Percentiles rank a stretch among this genome's conserved stretches.
These are phyloP conservation scores for Arctia plantaginis DNA, from an alignment of 2,888 invertebrate species.

Conservation along the genomic window DNA sequence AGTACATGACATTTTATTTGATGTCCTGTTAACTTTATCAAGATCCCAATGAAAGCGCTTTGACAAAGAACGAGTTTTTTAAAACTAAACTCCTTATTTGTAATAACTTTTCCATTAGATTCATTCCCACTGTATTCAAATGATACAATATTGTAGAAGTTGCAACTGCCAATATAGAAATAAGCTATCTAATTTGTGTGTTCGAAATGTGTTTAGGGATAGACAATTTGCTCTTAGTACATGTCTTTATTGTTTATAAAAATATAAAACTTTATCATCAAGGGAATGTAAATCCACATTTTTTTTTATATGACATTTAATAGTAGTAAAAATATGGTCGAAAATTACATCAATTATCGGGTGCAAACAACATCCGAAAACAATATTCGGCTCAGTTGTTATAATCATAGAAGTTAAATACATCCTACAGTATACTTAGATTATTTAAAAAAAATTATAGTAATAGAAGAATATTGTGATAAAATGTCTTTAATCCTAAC, in stretches of 20 bases:
- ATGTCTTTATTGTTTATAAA: not conserved
- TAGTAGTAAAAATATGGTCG: not conserved
- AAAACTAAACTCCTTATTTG: too few species aligned
- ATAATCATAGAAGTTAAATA: not conserved
- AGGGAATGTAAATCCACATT: not conserved
- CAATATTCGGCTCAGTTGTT: not conserved
- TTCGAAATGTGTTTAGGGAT: not conserved
- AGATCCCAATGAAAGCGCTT: not conserved
- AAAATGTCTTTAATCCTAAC: not conserved
- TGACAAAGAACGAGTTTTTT: too few species aligned
- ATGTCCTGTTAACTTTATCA: too few species aligned
- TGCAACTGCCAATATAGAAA: too few species aligned
- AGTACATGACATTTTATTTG: too few species aligned
- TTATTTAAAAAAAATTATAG: not conserved
- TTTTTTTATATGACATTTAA: not conserved
- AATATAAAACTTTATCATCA: not conserved
- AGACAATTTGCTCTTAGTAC: not conserved
- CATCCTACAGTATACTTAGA: not conserved
- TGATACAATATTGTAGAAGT: too few species aligned
- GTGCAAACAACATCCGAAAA: not conserved
- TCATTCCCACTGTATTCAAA: too few species aligned
- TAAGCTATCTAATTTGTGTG: too few species aligned
- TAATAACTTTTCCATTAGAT: too few species aligned
- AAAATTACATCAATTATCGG: not conserved
- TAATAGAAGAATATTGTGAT: conserved; percentile 3